Evolutionary conservation across 2,888 invertebrate species (phyloP).

Genomic region (Morinoia aosen): DNA sequence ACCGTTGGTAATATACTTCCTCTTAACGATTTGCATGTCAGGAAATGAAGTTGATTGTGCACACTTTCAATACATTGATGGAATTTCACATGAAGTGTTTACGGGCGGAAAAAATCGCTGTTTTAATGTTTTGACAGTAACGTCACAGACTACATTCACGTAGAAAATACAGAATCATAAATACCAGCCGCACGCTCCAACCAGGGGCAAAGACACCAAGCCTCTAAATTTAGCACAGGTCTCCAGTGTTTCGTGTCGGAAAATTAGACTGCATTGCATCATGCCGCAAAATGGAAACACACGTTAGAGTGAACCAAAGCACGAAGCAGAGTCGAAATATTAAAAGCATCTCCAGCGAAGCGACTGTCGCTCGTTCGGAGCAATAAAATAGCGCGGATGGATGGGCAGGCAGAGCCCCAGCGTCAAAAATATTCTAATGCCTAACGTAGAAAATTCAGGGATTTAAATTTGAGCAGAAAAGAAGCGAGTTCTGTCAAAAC

Average conservation of each 20-base stretch:
- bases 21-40: no score
- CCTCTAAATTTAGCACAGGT: neutral
- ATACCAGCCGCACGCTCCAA: neutral
- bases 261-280: neutral
- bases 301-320: neutral
- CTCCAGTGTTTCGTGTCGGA: neutral
- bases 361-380: conserved; percentile 41
- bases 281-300: conserved; percentile 3
- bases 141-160: neutral
- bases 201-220: neutral
- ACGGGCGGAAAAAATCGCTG: neutral
- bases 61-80: neutral
- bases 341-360: neutral
- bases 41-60: no score
- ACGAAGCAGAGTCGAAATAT: conserved; percentile 16
- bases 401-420: neutral
- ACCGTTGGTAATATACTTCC: no score
- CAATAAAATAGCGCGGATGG: conserved; percentile 36
- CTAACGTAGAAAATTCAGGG: conserved; percentile 39
- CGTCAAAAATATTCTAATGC: conserved; percentile 40
- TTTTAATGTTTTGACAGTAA: neutral
- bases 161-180: neutral
- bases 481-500: conserved; percentile 32
- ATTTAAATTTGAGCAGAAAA: conserved; percentile 44
- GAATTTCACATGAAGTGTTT: neutral